phyloP scores from a whole-genome alignment of 2,888 invertebrate species.

The Ophion ellenae region DNA sequence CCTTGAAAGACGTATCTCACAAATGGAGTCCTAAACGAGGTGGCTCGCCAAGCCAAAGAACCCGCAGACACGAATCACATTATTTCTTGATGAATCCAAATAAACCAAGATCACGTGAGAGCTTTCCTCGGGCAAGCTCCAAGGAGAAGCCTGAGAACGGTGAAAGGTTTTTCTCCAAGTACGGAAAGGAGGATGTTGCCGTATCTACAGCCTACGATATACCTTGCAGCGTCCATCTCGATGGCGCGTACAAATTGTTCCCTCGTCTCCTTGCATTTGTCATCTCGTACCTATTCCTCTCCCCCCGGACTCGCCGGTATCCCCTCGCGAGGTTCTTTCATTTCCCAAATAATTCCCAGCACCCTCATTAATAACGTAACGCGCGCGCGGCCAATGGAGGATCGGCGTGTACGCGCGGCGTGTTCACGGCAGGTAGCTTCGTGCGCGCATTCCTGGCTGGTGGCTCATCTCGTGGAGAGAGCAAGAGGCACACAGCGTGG shows the following conservation, averaged over 20 bases:
- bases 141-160: conserved; percentile 18
- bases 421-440: conserved; percentile 66
- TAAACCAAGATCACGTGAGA: conserved; percentile 26
- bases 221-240: conserved; percentile 62
- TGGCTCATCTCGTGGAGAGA: conserved; percentile 44
- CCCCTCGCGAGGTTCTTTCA: conserved; percentile 73
- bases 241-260: conserved; percentile 80
- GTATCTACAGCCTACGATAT: conserved; percentile 13
- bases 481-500: conserved; percentile 40
- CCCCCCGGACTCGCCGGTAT: conserved; percentile 46
- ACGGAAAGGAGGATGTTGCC: conserved; percentile 39
- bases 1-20: background rate
- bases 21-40: background rate
- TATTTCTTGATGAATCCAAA: conserved; percentile 29
- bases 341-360: conserved; percentile 80
- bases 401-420: conserved; percentile 21
- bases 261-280: conserved; percentile 81
- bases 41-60: background rate
- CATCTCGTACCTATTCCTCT: conserved; percentile 73
- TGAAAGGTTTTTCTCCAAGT: conserved; percentile 42
- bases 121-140: background rate
- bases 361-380: conserved; percentile 81
- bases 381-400: conserved; percentile 74
- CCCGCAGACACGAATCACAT: conserved; percentile 17
- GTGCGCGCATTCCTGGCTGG: conserved; percentile 48